A percentile compares a stretch with the other conserved stretches of the same genome.
phyloP scores from a whole-genome alignment of 1,140 invertebrate species.

The Pseudomyrmex concolor region DNA sequence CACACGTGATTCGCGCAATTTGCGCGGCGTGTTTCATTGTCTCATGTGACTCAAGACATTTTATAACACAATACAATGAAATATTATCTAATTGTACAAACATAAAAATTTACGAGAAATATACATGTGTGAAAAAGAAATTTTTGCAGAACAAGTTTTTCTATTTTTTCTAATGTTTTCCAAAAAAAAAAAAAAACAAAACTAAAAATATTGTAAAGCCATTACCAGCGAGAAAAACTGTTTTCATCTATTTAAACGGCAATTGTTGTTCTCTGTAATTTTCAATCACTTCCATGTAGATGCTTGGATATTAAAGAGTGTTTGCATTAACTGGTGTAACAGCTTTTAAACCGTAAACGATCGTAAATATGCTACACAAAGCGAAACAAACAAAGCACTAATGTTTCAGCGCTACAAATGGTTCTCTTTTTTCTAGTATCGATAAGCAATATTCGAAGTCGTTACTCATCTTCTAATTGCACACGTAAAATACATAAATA shows the following conservation, averaged over 20 bases:
- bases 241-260: background rate
- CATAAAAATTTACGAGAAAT: background rate
- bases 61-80: conserved; percentile 15
- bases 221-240: background rate
- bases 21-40: background rate
- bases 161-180: no score
- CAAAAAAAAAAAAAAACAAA: background rate
- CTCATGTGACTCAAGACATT: background rate
- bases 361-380: background rate
- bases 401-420: conserved; percentile 13
- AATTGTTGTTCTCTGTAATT: background rate
- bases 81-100: background rate
- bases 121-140: no score
- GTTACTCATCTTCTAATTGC: conserved; percentile 8
- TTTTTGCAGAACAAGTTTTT: no score
- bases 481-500: background rate
- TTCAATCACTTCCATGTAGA: background rate
- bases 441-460: background rate
- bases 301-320: background rate
- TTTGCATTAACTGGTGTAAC: background rate
- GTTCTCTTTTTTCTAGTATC: background rate
- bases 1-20: conserved; percentile 11
- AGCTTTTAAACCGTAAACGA: background rate
- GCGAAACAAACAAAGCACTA: background rate
- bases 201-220: background rate